phyloP scores from a whole-genome alignment of 1,140 invertebrate genomes.

The Capitella teleta region DNA sequence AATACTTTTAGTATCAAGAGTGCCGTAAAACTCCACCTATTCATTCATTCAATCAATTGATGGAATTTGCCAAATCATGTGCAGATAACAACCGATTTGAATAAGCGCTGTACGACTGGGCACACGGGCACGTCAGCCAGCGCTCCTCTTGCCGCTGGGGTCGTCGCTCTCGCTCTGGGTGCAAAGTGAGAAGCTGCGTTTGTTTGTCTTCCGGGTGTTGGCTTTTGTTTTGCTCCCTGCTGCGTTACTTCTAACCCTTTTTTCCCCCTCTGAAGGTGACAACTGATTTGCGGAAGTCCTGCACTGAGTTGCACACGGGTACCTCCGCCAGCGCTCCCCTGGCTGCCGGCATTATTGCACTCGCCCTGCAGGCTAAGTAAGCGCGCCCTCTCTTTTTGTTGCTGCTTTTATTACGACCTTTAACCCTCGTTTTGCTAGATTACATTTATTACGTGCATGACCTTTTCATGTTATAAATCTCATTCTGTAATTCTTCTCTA shows the following conservation, averaged over 20 bases:
- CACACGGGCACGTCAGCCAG: constrained; percentile 45
- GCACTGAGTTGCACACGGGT: constrained; percentile 41
- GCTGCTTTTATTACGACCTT: background rate
- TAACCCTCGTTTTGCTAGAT: background rate
- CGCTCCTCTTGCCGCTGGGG: constrained; percentile 42
- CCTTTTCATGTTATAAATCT: background rate
- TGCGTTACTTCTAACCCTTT: too few relatives aligned
- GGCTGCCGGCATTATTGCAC: constrained; percentile 41
- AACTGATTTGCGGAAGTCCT: constrained; percentile 39
- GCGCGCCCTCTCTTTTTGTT: background rate
- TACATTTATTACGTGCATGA: background rate
- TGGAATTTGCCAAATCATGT: background rate
- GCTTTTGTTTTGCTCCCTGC: too few relatives aligned
- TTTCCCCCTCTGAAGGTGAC: constrained; percentile 24
- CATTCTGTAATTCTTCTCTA: background rate
- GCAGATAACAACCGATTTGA: constrained; percentile 40
- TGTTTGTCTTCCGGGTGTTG: constrained; percentile 4
- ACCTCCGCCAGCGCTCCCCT: constrained; percentile 44
- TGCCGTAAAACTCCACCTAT: too few relatives aligned
- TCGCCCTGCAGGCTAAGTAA: constrained; percentile 34
- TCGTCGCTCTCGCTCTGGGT: constrained; percentile 41
- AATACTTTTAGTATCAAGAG: too few relatives aligned
- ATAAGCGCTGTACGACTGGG: constrained; percentile 37
- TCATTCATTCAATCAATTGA: background rate
- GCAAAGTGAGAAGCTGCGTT: constrained; percentile 12